Evolutionary conservation across 2,888 invertebrate species (phyloP).

Genomic region (Dascillus cervinus): DNA sequence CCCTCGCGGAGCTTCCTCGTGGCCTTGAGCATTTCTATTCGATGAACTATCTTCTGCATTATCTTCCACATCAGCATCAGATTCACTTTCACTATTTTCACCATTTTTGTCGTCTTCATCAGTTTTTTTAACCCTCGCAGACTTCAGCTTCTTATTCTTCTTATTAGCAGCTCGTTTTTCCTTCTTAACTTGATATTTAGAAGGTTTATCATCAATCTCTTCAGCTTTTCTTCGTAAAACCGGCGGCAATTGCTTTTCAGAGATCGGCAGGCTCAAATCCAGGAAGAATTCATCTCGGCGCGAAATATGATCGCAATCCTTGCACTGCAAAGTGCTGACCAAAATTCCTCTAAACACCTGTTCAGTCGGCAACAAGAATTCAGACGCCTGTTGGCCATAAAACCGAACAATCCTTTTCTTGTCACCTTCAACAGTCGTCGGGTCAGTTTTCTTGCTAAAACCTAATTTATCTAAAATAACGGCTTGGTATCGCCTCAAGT

Average conservation of each 20-base stretch:
- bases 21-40: slow-evolving; percentile 9
- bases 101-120: slow-evolving; percentile 4
- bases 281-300: slow-evolving; percentile 87
- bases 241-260: slow-evolving; percentile 67
- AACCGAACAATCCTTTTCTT: slow-evolving; percentile 72
- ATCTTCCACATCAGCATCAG: slow-evolving; percentile 77
- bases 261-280: slow-evolving; percentile 89
- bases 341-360: slow-evolving; percentile 90
- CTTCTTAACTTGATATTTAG: slow-evolving; percentile 60
- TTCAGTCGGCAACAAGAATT: slow-evolving; percentile 73
- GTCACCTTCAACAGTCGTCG: slow-evolving; percentile 68
- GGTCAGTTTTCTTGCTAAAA: slow-evolving; percentile 62
- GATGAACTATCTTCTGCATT: slow-evolving; percentile 48
- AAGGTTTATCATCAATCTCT: slow-evolving; percentile 46
- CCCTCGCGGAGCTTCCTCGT: slow-evolving; percentile 25
- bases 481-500: slow-evolving; percentile 70
- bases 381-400: slow-evolving; percentile 73
- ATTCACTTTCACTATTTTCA: slow-evolving; percentile 56
- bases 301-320: slow-evolving; percentile 81
- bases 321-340: slow-evolving; percentile 82
- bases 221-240: slow-evolving; percentile 44
- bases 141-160: slow-evolving; percentile 46
- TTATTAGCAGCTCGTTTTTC: slow-evolving; percentile 51
- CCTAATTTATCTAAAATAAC: slow-evolving; percentile 71
- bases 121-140: slow-evolving; percentile 22